Evolutionary conservation across 1,140 invertebrate genomes (phyloP), one percentile per base, ranked within the genome.

Genomic region (Anoplophora glabripennis): DNA sequence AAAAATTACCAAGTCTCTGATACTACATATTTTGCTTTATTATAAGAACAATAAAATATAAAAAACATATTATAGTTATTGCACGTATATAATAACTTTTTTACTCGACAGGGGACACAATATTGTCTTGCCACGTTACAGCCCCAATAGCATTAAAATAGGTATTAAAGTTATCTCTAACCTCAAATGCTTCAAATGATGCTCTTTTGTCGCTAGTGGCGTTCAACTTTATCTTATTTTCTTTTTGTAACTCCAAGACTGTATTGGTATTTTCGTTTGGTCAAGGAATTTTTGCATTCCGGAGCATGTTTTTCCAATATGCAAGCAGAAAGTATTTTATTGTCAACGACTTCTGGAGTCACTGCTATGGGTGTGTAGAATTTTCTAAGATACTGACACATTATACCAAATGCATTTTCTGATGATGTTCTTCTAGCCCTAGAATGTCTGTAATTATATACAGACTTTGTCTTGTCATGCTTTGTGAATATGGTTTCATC

Each of bases 401-500:
- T n/a, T n/a, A n/a, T n/a, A n/a, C n/a, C n/a, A n/a, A n/a, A n/a
- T n/a, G n/a, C n/a, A n/a, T n/a, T 52, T 58, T 36, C n/a, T n/a
- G n/a, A n/a, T 4, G 28, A 14, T 8, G 21, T 42, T 51, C 40
- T 14, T 17, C 56, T 12, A 21, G 46, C 56, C 35, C 47, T 12
- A 9, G 18, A 51, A 28, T 38, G 38, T 7, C 47, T 2, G 14
- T 58, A 33, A 44, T 52, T 58, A 21, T 38, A 58, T 36, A 41
- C n/a, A 35, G 21, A 8, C 11, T 52, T 58, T 42, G 46, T 15
- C 15, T 28, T 15, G 46, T 71, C 46, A 28, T 68, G 18, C 37
- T 62, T n/a, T 68, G 61, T 15, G 73, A 69, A 64, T 74, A 81
- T 36, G 78, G 77, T 41, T 71, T 67, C 75, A 81, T 77, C 49